phyloP scores from a whole-genome alignment of 2,888 invertebrate species.

The Andrena camellia region DNA sequence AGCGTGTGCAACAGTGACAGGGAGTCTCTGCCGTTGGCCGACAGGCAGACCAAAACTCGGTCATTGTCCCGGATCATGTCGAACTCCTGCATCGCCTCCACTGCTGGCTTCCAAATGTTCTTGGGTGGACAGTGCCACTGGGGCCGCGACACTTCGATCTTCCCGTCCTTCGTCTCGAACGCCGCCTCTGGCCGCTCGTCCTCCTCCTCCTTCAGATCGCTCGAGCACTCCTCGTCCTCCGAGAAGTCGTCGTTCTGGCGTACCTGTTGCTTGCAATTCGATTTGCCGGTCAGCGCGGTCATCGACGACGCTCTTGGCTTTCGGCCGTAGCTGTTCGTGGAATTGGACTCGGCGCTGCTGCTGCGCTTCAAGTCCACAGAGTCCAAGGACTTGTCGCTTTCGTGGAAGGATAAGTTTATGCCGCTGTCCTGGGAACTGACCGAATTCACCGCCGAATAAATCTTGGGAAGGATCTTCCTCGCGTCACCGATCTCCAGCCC shows the following conservation, averaged over 20 bases:
- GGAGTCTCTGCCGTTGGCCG: slow-evolving; percentile 92
- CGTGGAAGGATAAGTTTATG: slow-evolving; percentile 91
- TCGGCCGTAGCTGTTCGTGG: slow-evolving; percentile 72
- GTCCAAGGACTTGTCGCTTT: slow-evolving; percentile 87
- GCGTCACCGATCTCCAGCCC: slow-evolving; percentile 83
- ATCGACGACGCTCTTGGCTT: slow-evolving; percentile 70
- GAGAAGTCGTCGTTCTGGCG: slow-evolving; percentile 79
- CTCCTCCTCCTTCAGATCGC: slow-evolving; percentile 70
- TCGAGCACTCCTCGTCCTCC: slow-evolving; percentile 79
- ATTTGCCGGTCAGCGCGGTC: slow-evolving; percentile 60
- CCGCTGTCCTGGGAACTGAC: slow-evolving; percentile 92
- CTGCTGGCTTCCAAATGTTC: slow-evolving; percentile 92
- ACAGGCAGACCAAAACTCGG: slow-evolving; percentile 93
- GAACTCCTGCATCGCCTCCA: slow-evolving; percentile 93
- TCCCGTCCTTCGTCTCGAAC: slow-evolving; percentile 79
- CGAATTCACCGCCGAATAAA: slow-evolving; percentile 89
- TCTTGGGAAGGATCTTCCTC: slow-evolving; percentile 86
- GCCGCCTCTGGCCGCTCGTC: slow-evolving; percentile 30
- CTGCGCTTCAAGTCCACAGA: slow-evolving; percentile 78
- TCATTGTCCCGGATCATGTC: slow-evolving; percentile 94
- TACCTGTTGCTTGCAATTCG: slow-evolving; percentile 62
- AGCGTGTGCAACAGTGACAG: slow-evolving; percentile 93
- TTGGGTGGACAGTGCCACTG: slow-evolving; percentile 93
- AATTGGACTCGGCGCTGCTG: slow-evolving; percentile 82
- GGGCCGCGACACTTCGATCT: slow-evolving; percentile 78